Evolutionary conservation across 2,888 invertebrate genomes (phyloP).

Genomic region (Junonia oenone): DNA sequence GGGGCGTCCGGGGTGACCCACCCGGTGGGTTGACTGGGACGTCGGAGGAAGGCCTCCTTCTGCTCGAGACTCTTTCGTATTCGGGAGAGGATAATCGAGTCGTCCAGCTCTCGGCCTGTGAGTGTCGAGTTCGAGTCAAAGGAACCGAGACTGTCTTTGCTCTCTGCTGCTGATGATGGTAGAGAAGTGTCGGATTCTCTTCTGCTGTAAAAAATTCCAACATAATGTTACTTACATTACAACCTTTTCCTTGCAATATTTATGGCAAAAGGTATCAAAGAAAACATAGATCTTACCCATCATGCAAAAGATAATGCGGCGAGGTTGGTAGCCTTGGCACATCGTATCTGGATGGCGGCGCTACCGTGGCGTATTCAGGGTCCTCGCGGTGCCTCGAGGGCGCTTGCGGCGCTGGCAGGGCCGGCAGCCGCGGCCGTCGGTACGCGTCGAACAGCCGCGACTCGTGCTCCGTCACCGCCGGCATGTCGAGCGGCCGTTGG

Average conservation of each 20-base stretch:
- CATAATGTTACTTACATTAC: not conserved
- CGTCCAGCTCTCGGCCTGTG: conserved; percentile 84
- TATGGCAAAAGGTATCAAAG: no score
- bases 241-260: no score
- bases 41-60: conserved; percentile 92
- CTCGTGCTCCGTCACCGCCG: conserved; percentile 69
- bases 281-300: no score
- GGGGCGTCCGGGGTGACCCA: conserved; percentile 76
- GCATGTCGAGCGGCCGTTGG: conserved; percentile 80
- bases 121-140: conserved; percentile 84
- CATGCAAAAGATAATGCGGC: conserved; percentile 65
- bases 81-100: conserved; percentile 86
- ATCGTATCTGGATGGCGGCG: conserved; percentile 62
- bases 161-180: conserved; percentile 82
- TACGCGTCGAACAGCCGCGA: conserved; percentile 75
- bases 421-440: conserved; percentile 54
- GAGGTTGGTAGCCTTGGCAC: conserved; percentile 48
- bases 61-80: conserved; percentile 91
- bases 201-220: conserved; percentile 54
- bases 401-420: conserved; percentile 57
- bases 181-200: conserved; percentile 82
- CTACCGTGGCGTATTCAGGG: conserved; percentile 71
- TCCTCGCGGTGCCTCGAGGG: conserved; percentile 57
- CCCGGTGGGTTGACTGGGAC: conserved; percentile 84
- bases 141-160: conserved; percentile 84